Evolutionary conservation across 2,797 vertebrate genomes (phyloP).

Genomic region (Distichodus sexfasciatus): DNA sequence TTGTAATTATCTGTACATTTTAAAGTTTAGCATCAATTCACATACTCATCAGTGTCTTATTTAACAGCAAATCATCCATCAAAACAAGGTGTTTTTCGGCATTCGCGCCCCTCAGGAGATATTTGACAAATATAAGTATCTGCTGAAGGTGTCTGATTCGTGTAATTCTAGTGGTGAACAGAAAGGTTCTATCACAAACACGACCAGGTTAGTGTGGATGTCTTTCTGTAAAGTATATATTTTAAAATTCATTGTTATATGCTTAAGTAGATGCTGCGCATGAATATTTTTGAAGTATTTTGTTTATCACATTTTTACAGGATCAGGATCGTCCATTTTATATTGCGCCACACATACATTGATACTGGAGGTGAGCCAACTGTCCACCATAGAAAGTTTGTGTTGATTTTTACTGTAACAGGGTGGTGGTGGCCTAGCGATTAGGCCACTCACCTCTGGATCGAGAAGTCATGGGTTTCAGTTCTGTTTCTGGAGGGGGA

Average conservation of each 20-base stretch:
- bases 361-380: slow-evolving; percentile 66
- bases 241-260: not conserved
- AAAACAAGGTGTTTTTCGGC: slow-evolving; percentile 78
- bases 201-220: slow-evolving; percentile 60
- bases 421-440: no score
- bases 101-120: slow-evolving; percentile 71
- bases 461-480: no score
- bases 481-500: no score
- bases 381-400: not conserved
- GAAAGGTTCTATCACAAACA: slow-evolving; percentile 29
- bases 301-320: slow-evolving; percentile 58
- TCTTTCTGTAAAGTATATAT: not conserved
- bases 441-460: no score
- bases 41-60: not conserved
- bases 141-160: slow-evolving; percentile 76
- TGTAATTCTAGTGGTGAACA: slow-evolving; percentile 68
- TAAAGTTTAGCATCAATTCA: not conserved
- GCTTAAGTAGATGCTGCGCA: not conserved
- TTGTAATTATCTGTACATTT: no score
- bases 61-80: slow-evolving; percentile 54
- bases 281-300: not conserved
- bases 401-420: no score
- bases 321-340: slow-evolving; percentile 80
- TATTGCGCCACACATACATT: slow-evolving; percentile 69
- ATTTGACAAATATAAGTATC: slow-evolving; percentile 77